These are phyloP conservation scores for Strix aluco DNA, from an alignment of 2,113 vertebrate species.

Conservation along the genomic window DNA sequence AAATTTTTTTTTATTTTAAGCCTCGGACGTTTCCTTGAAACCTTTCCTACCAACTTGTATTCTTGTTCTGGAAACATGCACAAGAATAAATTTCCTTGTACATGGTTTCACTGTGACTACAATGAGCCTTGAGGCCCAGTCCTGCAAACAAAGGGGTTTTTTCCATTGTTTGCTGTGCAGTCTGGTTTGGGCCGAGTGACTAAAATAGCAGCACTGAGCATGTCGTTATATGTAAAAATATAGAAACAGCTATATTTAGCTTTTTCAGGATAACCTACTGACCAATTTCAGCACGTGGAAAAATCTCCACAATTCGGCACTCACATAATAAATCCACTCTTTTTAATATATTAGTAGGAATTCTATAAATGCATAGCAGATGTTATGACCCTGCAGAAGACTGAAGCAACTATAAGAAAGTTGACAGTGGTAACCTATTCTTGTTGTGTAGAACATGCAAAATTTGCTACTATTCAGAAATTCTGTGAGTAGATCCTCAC, in stretches of 20 bases:
- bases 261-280: slow-evolving; percentile 22
- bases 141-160: neutral
- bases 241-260: slow-evolving; percentile 12
- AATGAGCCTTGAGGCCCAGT: neutral
- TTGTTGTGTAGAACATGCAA: neutral
- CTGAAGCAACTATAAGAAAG: neutral
- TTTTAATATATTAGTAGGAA: slow-evolving; percentile 44
- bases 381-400: slow-evolving; percentile 1
- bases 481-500: neutral
- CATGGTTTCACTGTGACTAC: neutral
- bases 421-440: neutral
- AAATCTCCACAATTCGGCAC: neutral
- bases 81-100: neutral
- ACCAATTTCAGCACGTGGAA: slow-evolving; percentile 12
- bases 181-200: neutral
- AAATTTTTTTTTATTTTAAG: neutral
- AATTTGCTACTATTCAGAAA: neutral
- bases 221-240: neutral
- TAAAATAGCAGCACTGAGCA: slow-evolving; percentile 9
- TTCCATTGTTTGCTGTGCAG: neutral
- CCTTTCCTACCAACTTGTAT: neutral
- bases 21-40: neutral
- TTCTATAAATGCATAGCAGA: slow-evolving; percentile 53
- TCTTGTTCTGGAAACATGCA: neutral
- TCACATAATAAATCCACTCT: slow-evolving; percentile 29